A percentile compares a stretch with the other conserved stretches of the same genome.
These are phyloP conservation scores for Junco hyemalis DNA, from an alignment of 2,113 vertebrate genomes.

Conservation along the genomic window DNA sequence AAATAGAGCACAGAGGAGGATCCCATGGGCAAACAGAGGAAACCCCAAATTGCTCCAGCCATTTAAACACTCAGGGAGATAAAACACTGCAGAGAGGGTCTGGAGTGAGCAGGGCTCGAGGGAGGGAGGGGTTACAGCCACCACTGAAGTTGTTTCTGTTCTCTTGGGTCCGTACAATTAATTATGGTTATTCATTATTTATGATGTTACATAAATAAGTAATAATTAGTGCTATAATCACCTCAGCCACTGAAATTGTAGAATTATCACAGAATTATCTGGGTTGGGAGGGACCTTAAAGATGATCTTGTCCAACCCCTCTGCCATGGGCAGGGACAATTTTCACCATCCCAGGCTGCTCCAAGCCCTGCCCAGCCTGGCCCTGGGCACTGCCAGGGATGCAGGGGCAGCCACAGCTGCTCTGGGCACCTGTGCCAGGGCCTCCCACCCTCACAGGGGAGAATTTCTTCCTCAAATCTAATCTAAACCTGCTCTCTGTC, in stretches of 20 bases:
- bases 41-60: conserved; percentile 19
- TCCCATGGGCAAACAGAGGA: not conserved
- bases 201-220: not conserved
- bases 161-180: not conserved
- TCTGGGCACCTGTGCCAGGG: not conserved
- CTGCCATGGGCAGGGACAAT: not conserved
- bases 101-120: not conserved
- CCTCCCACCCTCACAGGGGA: too few relatives aligned
- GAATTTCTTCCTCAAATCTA: not conserved
- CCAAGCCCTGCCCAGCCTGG: accelerated
- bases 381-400: not conserved
- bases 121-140: not conserved
- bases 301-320: not conserved
- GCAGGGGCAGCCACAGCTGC: not conserved
- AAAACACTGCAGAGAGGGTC: not conserved
- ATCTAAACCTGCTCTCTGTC: not conserved
- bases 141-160: not conserved
- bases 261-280: not conserved
- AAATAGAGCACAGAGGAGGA: conserved; percentile 18
- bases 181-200: conserved; percentile 25
- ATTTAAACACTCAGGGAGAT: conserved; percentile 15
- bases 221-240: not conserved
- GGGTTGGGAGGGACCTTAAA: not conserved
- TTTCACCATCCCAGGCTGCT: accelerated
- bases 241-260: not conserved